Base-by-base conservation (phyloP, 2,113 vertebrate species). In the Apistogramma diplotaenia region DNA sequence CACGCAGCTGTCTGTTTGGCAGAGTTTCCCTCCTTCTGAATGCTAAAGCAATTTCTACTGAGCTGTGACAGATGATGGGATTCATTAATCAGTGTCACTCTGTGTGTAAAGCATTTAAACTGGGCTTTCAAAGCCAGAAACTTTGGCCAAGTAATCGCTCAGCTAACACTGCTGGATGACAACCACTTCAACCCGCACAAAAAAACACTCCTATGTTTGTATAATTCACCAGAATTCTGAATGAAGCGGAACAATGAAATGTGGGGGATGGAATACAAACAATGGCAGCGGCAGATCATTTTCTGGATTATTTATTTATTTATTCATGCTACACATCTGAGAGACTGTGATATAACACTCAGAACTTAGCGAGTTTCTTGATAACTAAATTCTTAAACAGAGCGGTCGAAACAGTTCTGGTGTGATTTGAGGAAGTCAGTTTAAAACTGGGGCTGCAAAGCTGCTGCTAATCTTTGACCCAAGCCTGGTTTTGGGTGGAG, bases 1-100 rank as follows among this genome's bases (percentile, higher is more conserved):
- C 43, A 8, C 56, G 65, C 92, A 93, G 89, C 91, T 94, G 92
- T 91, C 91, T 87, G 90, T 89, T 89, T 93, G 89, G 92, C 89
- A 86, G 83, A 67, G 83, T 72, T 78, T 86, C 89, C 81, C 87
- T 85, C 83, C 85, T 86, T 71, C 87, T 74, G 76, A 90, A 82
- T 43, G 87, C 93, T 83, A 80, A 89, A 88, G 80, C 91, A 86
- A 84, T 89, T 90, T 83, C 79, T 67, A 73, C 84, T 86, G 93
- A 93, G 91, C 91, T 77, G 89, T 79, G 89, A 90, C 89, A 90
- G 87, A 93, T 89, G 91, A 92, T 87, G 87, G 84, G 89, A 89
- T 84, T 93, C 91, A 91, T 88, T 88, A 89, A 93, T 89, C 91
- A 86, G 90, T 86, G 89, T 92, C 90, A 62, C 85, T 90, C 89